Conservation (phyloP, 2,888 invertebrate genomes). For the Drosophila pseudotakahashii region DNA sequence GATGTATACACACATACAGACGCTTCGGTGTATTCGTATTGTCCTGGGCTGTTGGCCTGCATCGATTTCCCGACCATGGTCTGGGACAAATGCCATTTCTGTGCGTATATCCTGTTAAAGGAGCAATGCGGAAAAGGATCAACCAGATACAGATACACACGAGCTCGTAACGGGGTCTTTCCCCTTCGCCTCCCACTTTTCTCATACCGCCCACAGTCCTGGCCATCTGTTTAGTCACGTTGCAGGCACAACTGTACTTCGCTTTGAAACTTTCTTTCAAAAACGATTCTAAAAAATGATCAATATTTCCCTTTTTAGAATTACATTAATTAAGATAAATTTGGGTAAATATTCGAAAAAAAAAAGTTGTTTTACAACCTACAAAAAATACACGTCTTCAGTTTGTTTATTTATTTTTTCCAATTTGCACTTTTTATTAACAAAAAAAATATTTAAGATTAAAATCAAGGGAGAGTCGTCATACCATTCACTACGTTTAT, state of each 20-base stretch:
- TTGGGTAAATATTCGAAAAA: too few relatives aligned
- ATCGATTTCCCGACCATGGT: slow-evolving; percentile 72
- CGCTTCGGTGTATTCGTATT: slow-evolving; percentile 4
- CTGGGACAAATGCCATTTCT: slow-evolving; percentile 63
- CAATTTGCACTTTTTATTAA: slow-evolving; percentile 12
- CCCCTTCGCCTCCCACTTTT: background rate
- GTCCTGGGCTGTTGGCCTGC: slow-evolving; percentile 68
- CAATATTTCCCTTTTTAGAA: too few relatives aligned
- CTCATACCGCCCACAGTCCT: background rate
- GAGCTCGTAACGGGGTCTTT: slow-evolving; percentile 27
- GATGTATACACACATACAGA: slow-evolving; percentile 4
- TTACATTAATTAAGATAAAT: too few relatives aligned
- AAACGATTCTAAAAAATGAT: background rate
- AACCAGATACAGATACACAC: slow-evolving; percentile 15
- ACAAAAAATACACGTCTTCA: background rate
- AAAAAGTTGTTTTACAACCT: too few relatives aligned
- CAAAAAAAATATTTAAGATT: slow-evolving; percentile 10
- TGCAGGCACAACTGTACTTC: background rate
- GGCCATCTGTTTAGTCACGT: background rate
- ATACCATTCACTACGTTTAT: background rate
- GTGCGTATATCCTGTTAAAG: slow-evolving; percentile 16
- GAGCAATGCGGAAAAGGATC: slow-evolving; percentile 32
- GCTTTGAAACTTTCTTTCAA: background rate
- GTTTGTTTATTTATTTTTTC: slow-evolving; percentile 7
- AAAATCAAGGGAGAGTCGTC: slow-evolving; percentile 5